These are phyloP conservation scores for Empis livida DNA, from an alignment of 2,888 invertebrate genomes.

Conservation along the genomic window DNA sequence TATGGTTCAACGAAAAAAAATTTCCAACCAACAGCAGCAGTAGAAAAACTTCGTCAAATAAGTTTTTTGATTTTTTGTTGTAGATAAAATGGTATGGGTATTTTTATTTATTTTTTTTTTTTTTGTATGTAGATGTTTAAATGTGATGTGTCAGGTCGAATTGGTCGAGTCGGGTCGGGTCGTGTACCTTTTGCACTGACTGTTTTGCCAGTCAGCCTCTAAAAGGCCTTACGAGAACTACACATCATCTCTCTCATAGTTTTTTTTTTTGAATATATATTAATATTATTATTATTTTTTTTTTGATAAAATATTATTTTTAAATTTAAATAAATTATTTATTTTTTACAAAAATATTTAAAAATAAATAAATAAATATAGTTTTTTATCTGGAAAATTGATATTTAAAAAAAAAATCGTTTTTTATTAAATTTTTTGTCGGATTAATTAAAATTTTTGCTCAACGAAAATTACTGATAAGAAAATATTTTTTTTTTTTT, in stretches of 20 bases:
- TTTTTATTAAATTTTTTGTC: background rate
- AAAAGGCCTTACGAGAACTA: conserved; percentile 38
- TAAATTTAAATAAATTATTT: background rate
- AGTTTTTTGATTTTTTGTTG: too few relatives aligned
- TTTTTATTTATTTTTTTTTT: background rate
- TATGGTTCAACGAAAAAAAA: too few relatives aligned
- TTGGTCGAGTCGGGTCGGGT: conserved; percentile 40
- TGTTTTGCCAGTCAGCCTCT: conserved; percentile 39
- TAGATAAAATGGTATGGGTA: too few relatives aligned
- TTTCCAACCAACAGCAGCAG: too few relatives aligned
- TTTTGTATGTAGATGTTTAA: conserved; percentile 21
- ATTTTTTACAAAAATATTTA: background rate
- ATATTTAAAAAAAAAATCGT: background rate
- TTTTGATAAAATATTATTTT: too few relatives aligned
- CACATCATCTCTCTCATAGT: conserved; percentile 16
- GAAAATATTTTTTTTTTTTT: conserved; percentile 4
- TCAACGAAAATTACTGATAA: background rate
- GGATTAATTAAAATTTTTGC: background rate
- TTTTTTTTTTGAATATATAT: conserved; percentile 8
- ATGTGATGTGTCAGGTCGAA: conserved; percentile 36
- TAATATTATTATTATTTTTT: conserved; percentile 6
- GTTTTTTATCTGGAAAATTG: background rate
- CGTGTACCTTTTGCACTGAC: conserved; percentile 40
- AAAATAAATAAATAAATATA: too few relatives aligned
- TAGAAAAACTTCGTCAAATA: too few relatives aligned